Percentiles rank a stretch among this genome's conserved stretches.
These are phyloP conservation scores for Gnathonemus echidnorhynchus DNA, from an alignment of 2,113 vertebrate species.

Conservation along the genomic window DNA sequence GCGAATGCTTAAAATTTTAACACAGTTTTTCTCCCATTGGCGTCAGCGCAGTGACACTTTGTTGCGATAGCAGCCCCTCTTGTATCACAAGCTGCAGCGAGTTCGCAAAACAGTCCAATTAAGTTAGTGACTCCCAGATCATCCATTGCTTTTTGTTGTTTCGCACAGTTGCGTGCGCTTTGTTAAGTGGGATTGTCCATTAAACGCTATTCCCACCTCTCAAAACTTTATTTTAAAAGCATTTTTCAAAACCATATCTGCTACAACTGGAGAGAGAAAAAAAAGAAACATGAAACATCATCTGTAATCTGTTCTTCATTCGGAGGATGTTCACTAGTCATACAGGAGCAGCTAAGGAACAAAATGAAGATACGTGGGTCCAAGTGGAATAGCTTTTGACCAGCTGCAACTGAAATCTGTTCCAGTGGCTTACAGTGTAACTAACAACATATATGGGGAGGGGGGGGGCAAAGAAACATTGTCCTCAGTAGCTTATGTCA, in stretches of 20 bases:
- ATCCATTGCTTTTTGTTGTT: no score
- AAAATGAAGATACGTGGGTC: conserved; percentile 24
- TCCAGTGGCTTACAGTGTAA: not conserved
- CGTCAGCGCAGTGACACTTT: no score
- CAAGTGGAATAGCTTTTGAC: not conserved
- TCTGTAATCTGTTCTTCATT: conserved; percentile 27
- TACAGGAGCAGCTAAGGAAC: conserved; percentile 22
- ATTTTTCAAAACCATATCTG: not conserved
- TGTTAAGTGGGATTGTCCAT: no score
- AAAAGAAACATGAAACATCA: not conserved
- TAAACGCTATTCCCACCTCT: no score
- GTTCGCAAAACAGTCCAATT: no score
- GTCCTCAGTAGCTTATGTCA: not conserved
- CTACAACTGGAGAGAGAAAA: not conserved
- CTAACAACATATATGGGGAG: not conserved
- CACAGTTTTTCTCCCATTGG: no score
- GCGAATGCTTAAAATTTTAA: no score
- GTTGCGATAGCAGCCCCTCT: no score
- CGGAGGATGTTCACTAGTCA: conserved; percentile 26
- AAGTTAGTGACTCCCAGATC: no score
- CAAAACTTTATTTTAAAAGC: no score
- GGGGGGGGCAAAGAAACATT: not conserved
- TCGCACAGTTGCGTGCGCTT: no score
- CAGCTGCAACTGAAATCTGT: not conserved
- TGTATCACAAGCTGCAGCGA: no score